phyloP scores from a whole-genome alignment of 2,113 vertebrate species.

The Perccottus glenii region DNA sequence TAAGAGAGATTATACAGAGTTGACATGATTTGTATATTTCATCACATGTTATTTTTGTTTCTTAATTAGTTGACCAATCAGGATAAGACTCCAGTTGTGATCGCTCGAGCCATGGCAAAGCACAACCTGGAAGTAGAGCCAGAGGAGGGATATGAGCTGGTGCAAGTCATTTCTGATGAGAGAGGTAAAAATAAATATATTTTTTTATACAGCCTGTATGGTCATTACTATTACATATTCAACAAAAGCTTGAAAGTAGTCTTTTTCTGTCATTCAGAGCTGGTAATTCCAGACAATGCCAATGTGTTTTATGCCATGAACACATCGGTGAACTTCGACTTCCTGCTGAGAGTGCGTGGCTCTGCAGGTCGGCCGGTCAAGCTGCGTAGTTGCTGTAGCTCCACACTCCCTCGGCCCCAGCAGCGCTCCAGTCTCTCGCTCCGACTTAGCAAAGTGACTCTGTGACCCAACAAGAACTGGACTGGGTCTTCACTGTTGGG shows the following conservation, averaged over 20 bases:
- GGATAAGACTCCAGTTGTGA: conserved; percentile 89
- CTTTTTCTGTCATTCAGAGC: conserved; percentile 76
- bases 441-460: conserved; percentile 85
- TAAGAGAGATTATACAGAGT: too few species aligned
- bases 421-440: conserved; percentile 81
- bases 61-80: conserved; percentile 87
- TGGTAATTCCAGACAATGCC: conserved; percentile 88
- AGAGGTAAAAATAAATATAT: conserved; percentile 81
- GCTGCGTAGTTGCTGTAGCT: conserved; percentile 79
- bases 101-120: conserved; percentile 89
- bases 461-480: conserved; percentile 67
- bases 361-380: conserved; percentile 68
- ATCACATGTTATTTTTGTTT: not conserved
- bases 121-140: conserved; percentile 88
- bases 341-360: conserved; percentile 86
- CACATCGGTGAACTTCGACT: conserved; percentile 89
- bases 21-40: not conserved
- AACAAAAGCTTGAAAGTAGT: not conserved
- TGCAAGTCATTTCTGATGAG: conserved; percentile 91
- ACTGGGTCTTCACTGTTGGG: conserved; percentile 2
- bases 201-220: not conserved
- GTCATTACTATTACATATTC: not conserved
- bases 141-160: conserved; percentile 86
- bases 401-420: conserved; percentile 81
- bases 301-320: conserved; percentile 98